Base-by-base conservation (phyloP, 1,140 invertebrate species). In the Apis cerana region DNA sequence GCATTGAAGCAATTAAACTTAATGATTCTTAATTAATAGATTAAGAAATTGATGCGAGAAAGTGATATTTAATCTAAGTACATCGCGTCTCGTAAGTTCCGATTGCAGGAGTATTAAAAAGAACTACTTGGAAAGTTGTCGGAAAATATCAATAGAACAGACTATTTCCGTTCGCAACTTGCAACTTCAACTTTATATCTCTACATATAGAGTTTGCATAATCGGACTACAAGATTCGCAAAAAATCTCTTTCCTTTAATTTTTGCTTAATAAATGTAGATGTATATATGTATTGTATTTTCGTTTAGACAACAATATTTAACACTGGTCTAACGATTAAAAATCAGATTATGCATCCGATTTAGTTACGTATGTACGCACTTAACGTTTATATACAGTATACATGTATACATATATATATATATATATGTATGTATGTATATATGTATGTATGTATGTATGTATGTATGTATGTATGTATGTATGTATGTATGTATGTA, bases 331-430 rank as follows among this genome's bases (percentile, higher is more conserved):
- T 58, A 81, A 65, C 62, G 79, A 59, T 67, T 75, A 59, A 84
- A 64, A 21, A 68, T 76, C 64, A 54, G 72, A 68, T 17, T 7
- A 19, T 13, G n/a, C 4, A 19, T 82, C 43, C 21, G 43, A 50
- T n/a, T 58, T 23, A 61, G 13, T 9, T 54, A 75, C 58, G 23
- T 8, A 54, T 21, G 64, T 58, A 62, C 48, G 48, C 23, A 64
- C 62, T 81, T 67, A 81, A 81, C 71, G 33, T 75, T 81, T 81
- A 82, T 76, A 15, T 75, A 75, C 80, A 75, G n/a, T 64, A 58
- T 59, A 72, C 27, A 54, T 33, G 54, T 5, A 33, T 19, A 33
- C 8, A 33, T 10, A 17, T 19, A 59, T n/a, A n/a, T 10, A 59
- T 10, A 17, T 59, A n/a, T 59, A 10, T 10, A 21, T 59, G 0